Evolutionary conservation across 1,140 invertebrate species (phyloP).

Genomic region (Ericerus pela): DNA sequence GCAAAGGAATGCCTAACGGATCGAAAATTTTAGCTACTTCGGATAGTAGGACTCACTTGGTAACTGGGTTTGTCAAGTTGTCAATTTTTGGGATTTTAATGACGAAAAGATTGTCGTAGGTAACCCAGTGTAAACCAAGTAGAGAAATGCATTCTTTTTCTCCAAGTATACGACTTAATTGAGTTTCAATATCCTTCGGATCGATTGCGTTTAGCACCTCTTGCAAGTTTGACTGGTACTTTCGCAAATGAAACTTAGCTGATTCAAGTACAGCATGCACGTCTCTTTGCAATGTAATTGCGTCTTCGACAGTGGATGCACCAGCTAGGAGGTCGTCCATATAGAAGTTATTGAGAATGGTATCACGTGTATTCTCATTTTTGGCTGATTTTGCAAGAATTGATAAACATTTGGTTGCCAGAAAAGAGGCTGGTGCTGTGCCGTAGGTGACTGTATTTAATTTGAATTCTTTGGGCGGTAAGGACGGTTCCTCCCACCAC

Average conservation of each 20-base stretch:
- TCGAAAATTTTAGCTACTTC: conserved; percentile 30
- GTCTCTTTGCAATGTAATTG: neutral
- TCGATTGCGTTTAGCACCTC: neutral
- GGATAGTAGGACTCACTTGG: conserved; percentile 23
- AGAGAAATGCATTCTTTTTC: neutral
- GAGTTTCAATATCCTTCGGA: neutral
- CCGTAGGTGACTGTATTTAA: conserved; percentile 28
- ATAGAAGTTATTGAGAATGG: conserved; percentile 29
- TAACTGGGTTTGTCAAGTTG: neutral
- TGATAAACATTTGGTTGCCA: conserved; percentile 18
- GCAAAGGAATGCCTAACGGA: conserved; percentile 30
- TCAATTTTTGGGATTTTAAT: conserved; percentile 3
- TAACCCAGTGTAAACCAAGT: conserved; percentile 19
- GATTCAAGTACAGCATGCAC: neutral
- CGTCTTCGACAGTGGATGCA: neutral
- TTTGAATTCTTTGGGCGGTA: conserved; percentile 23
- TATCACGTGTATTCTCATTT: conserved; percentile 23
- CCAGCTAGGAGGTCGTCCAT: conserved; percentile 30
- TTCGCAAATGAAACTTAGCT: neutral
- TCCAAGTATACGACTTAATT: neutral
- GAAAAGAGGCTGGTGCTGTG: neutral
- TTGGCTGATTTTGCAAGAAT: conserved; percentile 16
- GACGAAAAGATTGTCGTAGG: conserved; percentile 13
- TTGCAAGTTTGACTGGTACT: neutral
- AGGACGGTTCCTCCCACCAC: conserved; percentile 22